These are phyloP conservation scores for Abrostola tripartita DNA, from an alignment of 2,888 invertebrate species.

Conservation along the genomic window DNA sequence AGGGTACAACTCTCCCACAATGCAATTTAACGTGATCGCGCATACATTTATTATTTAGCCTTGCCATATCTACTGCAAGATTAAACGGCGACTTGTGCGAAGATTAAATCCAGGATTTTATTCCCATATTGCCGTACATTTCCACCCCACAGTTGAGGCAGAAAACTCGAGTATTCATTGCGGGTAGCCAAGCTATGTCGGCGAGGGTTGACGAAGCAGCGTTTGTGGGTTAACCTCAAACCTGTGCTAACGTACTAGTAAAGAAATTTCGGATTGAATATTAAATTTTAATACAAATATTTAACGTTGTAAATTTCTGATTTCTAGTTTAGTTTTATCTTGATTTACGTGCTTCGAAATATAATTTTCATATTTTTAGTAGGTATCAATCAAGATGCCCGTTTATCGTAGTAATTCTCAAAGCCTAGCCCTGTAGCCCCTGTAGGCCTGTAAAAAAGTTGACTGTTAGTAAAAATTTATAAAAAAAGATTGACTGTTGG, in stretches of 20 bases:
- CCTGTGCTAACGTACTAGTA: slow-evolving; percentile 26
- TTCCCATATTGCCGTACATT: slow-evolving; percentile 84
- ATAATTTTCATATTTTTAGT: not conserved
- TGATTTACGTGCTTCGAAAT: not conserved
- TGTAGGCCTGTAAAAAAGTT: too few relatives aligned
- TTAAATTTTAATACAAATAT: slow-evolving; percentile 33
- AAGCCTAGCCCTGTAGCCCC: not conserved
- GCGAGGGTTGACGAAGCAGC: slow-evolving; percentile 71
- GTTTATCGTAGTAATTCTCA: not conserved
- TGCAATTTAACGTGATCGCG: slow-evolving; percentile 81
- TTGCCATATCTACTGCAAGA: slow-evolving; percentile 84
- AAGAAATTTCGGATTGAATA: slow-evolving; percentile 22
- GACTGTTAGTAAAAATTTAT: too few relatives aligned
- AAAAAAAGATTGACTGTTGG: too few relatives aligned
- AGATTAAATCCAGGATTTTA: slow-evolving; percentile 87
- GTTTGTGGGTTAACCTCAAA: slow-evolving; percentile 55
- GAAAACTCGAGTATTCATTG: slow-evolving; percentile 86
- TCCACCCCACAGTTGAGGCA: slow-evolving; percentile 80
- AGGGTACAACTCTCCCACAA: slow-evolving; percentile 64
- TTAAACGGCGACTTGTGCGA: slow-evolving; percentile 84
- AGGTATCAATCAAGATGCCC: not conserved
- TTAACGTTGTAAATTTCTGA: slow-evolving; percentile 1
- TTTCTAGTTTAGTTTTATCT: not conserved
- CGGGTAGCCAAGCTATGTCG: slow-evolving; percentile 77
- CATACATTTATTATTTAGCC: slow-evolving; percentile 85